These are phyloP conservation scores for Dicyema japonicum DNA, from an alignment of 1,140 invertebrate genomes.

Conservation along the genomic window DNA sequence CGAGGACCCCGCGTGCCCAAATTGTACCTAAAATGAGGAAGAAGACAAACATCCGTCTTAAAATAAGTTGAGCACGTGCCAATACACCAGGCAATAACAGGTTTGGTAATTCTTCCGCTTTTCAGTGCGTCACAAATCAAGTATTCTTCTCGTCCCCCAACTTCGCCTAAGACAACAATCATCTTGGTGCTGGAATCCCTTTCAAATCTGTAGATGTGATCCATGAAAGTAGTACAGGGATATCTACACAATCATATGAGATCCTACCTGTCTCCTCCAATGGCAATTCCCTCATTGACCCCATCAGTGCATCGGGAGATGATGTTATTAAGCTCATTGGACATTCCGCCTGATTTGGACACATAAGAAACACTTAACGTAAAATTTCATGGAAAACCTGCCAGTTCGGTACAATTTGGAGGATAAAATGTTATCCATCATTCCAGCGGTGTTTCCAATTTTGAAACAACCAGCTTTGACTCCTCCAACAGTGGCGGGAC, in stretches of 20 bases:
- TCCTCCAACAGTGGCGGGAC: conserved; percentile 65
- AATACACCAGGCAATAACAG: conserved; percentile 86
- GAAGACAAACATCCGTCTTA: conserved; percentile 3
- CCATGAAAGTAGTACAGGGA: conserved; percentile 86
- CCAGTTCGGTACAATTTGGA: conserved; percentile 79
- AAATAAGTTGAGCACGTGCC: conserved; percentile 35
- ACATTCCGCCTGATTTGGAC: conserved; percentile 89
- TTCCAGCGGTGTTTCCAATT: conserved; percentile 93
- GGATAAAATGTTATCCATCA: conserved; percentile 94
- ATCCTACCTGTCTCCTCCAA: conserved; percentile 61
- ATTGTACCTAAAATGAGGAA: conserved; percentile 37
- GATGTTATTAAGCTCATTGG: conserved; percentile 94
- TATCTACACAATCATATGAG: conserved; percentile 25
- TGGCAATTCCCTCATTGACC: conserved; percentile 83
- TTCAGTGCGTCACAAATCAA: conserved; percentile 61
- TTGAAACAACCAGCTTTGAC: conserved; percentile 96
- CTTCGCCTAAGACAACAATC: conserved; percentile 73
- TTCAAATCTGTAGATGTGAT: conserved; percentile 59
- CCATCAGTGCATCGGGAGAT: conserved; percentile 79
- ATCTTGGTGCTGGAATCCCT: conserved; percentile 44
- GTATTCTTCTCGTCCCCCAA: conserved; percentile 88
- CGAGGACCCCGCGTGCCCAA: conserved; percentile 87
- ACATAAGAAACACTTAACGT: conserved; percentile 62
- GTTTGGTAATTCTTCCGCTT: conserved; percentile 49
- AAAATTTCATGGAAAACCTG: conserved; percentile 16